Base-by-base conservation (phyloP, 2,113 vertebrate species). In the Apteryx mantelli region DNA sequence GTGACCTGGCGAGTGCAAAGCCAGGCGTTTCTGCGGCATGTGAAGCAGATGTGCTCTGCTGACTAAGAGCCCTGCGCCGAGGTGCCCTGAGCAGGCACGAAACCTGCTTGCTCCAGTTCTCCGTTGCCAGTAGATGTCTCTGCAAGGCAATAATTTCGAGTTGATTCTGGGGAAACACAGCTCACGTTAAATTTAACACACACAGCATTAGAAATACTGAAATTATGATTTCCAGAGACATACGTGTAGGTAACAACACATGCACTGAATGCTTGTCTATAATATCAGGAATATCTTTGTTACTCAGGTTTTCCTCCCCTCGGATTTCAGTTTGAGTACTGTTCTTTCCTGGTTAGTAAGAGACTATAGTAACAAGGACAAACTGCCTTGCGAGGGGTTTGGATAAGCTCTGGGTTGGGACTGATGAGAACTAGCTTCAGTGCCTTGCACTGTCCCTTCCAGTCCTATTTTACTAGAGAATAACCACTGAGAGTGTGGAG, bases 91-190 rank as follows among this genome's bases (percentile, higher is more conserved):
- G 26, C 34, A 8, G 55, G 30, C 15, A 30, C 53, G 56, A 30
- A 25, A 8, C 2, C 52, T 11, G 90, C 63, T 77, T 81, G 91
- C 92, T 65, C 48, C 66, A 20, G 68, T 25, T 24, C 81, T 77
- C 91, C 64, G 75, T 91, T 81, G 86, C 97, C 98, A 73, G 97
- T 38, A 98, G 98, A 53, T 95, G 98, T 89, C 98, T 85, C 98
- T 98, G 52, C 75, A 95, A 91, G 97, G 97, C 98, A 96, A 48
- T 90, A 44, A n/a, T 96, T 97, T n/a, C 60, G 13, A 42, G 34
- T 32, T 60, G 30, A 34, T 58, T 32, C 83, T 28, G 19, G 22
- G n/a, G 82, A 75, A 22, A 18, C 5, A 3, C 44, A 14, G 77
- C 60, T 79, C 88, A 86, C 53, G 2, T 46, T 17, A 3, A 13